These are phyloP conservation scores for Smittia sp. DNA, from an alignment of 2,888 invertebrate genomes.

Conservation along the genomic window DNA sequence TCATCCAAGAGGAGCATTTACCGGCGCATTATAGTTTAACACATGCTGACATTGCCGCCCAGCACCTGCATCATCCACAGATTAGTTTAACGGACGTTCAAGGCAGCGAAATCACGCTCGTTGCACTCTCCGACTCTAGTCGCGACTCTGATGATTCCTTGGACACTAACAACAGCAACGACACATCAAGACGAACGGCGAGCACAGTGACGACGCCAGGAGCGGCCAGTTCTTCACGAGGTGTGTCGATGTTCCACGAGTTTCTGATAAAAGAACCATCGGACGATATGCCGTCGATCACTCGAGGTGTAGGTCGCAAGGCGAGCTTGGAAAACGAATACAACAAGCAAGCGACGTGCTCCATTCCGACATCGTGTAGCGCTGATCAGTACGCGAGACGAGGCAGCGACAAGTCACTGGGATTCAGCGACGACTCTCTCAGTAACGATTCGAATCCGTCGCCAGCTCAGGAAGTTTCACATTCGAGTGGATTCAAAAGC, in stretches of 20 bases:
- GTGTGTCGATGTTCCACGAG: constrained; percentile 47
- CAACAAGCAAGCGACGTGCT: constrained; percentile 44
- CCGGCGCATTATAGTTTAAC: constrained; percentile 20
- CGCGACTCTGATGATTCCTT: constrained; percentile 69
- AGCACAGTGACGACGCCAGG: constrained; percentile 45
- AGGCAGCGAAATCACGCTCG: constrained; percentile 77
- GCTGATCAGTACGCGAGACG: constrained; percentile 56
- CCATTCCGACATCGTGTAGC: constrained; percentile 44
- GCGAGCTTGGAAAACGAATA: constrained; percentile 63
- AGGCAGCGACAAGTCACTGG: constrained; percentile 67
- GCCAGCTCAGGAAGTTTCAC: constrained; percentile 58
- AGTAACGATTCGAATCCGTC: constrained; percentile 64
- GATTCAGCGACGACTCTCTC: constrained; percentile 71
- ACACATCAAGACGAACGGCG: constrained; percentile 47
- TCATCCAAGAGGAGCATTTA: constrained; percentile 74
- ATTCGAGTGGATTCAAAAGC: constrained; percentile 62
- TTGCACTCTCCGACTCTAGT: constrained; percentile 71
- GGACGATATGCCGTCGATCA: constrained; percentile 75
- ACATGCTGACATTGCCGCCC: constrained; percentile 18
- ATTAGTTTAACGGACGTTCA: constrained; percentile 90
- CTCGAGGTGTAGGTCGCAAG: constrained; percentile 71
- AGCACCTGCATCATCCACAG: constrained; percentile 63
- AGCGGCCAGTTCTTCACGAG: background rate
- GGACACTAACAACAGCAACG: constrained; percentile 55
- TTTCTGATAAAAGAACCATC: constrained; percentile 73